Conservation (phyloP, 2,797 vertebrate species). For the Siniperca obscura region DNA sequence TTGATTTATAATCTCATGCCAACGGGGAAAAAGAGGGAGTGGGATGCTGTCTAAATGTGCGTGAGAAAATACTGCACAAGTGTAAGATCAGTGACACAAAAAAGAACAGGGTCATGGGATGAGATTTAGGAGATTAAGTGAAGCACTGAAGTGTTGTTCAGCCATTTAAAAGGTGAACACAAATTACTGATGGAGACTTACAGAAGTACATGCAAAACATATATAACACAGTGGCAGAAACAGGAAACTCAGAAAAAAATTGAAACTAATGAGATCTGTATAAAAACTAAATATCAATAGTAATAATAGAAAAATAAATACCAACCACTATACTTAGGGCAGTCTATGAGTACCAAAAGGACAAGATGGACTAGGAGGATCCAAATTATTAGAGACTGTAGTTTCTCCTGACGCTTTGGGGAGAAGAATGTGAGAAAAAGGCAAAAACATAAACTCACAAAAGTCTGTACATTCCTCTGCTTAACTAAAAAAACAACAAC, state of each 20-base stretch:
- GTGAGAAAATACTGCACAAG: constrained; percentile 46
- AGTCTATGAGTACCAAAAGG: constrained; percentile 21
- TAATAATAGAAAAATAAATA: constrained; percentile 61
- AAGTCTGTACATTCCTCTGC: constrained; percentile 51
- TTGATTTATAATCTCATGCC: constrained; percentile 59
- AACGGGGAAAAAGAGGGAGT: constrained; percentile 11
- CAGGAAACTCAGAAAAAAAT: background rate
- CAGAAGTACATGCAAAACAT: constrained; percentile 36
- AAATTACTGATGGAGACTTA: constrained; percentile 29
- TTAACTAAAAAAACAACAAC: constrained; percentile 32
- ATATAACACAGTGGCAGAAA: constrained; percentile 19
- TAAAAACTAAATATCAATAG: constrained; percentile 24
- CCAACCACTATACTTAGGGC: constrained; percentile 9
- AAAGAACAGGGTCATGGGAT: constrained; percentile 60
- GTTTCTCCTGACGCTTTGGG: constrained; percentile 39
- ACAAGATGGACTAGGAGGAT: constrained; percentile 17
- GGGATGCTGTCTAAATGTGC: constrained; percentile 5
- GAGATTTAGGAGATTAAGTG: constrained; percentile 58
- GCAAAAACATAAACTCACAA: constrained; percentile 48
- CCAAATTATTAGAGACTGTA: constrained; percentile 15
- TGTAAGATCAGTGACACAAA: constrained; percentile 52
- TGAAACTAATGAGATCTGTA: background rate
- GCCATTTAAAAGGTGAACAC: constrained; percentile 38
- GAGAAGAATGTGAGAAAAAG: constrained; percentile 37
- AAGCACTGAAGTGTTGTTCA: constrained; percentile 42